These are phyloP conservation scores for Lasioglossum albipes DNA, from an alignment of 1,140 invertebrate genomes.

Conservation along the genomic window DNA sequence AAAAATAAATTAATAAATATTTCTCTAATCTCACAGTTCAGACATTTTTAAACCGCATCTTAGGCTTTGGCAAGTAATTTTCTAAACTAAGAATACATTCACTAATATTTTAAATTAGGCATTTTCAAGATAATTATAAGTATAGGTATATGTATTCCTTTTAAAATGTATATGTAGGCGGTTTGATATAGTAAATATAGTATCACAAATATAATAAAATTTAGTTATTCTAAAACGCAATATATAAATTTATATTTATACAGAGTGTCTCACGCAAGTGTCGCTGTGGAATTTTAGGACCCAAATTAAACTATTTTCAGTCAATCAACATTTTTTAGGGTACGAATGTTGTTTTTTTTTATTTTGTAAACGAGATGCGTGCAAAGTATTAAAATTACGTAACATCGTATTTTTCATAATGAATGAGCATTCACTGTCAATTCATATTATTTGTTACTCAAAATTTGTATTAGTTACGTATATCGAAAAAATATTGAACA, in stretches of 20 bases:
- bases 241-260: background rate
- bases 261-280: too few relatives aligned
- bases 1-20: constrained; percentile 22
- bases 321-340: too few relatives aligned
- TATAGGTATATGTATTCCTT: background rate
- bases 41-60: background rate
- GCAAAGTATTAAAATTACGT: too few relatives aligned
- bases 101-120: background rate
- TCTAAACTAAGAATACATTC: constrained; percentile 14
- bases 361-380: too few relatives aligned
- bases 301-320: too few relatives aligned
- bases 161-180: background rate
- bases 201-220: constrained; percentile 5
- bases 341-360: too few relatives aligned
- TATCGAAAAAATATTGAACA: too few relatives aligned
- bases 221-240: background rate
- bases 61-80: background rate
- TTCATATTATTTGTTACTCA: too few relatives aligned
- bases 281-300: too few relatives aligned
- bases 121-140: background rate
- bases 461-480: too few relatives aligned
- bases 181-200: background rate
- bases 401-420: too few relatives aligned
- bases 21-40: background rate
- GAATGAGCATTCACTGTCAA: too few relatives aligned